These are phyloP conservation scores for Burhinus oedicnemus DNA, from an alignment of 2,113 vertebrate species.

Conservation along the genomic window DNA sequence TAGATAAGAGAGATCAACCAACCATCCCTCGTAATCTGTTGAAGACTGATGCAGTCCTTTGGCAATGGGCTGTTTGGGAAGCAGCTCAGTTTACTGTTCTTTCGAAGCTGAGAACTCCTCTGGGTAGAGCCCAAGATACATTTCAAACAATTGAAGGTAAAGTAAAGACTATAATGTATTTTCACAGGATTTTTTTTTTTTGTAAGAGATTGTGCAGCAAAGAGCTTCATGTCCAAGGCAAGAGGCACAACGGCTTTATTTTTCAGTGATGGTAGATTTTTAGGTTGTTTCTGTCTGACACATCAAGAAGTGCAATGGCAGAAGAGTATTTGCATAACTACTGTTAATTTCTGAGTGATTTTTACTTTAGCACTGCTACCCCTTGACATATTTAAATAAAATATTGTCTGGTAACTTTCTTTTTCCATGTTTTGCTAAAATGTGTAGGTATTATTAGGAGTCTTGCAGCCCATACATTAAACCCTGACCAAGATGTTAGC, in stretches of 20 bases:
- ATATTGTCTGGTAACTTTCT: not conserved
- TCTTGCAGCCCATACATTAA: constrained; percentile 93
- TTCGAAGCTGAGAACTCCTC: constrained; percentile 92
- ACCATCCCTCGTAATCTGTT: constrained; percentile 86
- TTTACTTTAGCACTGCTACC: not conserved
- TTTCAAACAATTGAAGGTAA: constrained; percentile 99
- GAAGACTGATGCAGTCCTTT: constrained; percentile 93
- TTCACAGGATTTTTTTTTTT: not conserved
- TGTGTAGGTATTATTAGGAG: constrained; percentile 92
- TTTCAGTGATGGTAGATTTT: not conserved
- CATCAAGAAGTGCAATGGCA: not conserved
- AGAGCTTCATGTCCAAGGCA: not conserved
- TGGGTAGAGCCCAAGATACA: constrained; percentile 96
- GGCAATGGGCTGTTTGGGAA: constrained; percentile 99
- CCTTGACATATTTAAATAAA: not conserved
- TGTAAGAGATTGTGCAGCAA: not conserved
- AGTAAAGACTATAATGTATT: not conserved
- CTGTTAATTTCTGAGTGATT: not conserved
- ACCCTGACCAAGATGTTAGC: constrained; percentile 92
- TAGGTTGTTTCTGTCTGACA: not conserved
- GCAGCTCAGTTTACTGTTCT: constrained; percentile 97
- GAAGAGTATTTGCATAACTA: not conserved
- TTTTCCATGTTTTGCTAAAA: not conserved
- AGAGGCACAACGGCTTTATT: not conserved
- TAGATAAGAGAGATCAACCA: constrained; percentile 87